Evolutionary conservation across 2,113 vertebrate genomes (phyloP), one percentile per base, ranked within the genome.

Genomic region (Leptobrachium leishanense): DNA sequence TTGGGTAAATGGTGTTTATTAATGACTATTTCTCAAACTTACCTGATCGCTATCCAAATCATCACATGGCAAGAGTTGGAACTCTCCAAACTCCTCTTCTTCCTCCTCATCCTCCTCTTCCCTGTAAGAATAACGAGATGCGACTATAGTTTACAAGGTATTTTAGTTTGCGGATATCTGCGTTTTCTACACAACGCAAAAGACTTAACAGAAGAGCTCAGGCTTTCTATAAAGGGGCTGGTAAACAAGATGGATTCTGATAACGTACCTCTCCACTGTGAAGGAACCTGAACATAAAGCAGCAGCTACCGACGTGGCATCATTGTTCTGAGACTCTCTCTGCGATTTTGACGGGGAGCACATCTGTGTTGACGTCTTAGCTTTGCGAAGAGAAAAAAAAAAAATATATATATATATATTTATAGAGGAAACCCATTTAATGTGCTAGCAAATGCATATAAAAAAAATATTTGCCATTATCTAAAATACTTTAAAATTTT

Each of bases 41-140:
- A 97, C 97, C 90, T 94, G 86, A 64, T 92, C 94, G 62, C 92
- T 95, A 20, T 87, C 87, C 77, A 88, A 90, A 11, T 90, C 95
- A 13, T 95, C 92, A 31, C 96, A 93, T 55, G 95, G 91, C 43
- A 97, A 57, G 54, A 99, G 92, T 40, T 82, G 92, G 81, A 99
- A 99, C 75, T 94, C 96, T 20, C 91, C 94, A 83, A 95, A 88
- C 44, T 93, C 95, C 1, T 96, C 94, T 9, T 95, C 94, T 5
- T 91, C 84, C 6, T 91, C 89, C 11, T 94, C 89, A 15, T 89
- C 94, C 64, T 31, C 87, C 40, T 82, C 91, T 84, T 91, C 91
- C 82, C 85, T 92, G 75, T 42, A 87, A 74, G 83, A 75, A 83
- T 0, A n/a, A 83, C 59, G 0, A 6, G 70, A 50, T 62, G 1